phyloP scores from a whole-genome alignment of 1,140 invertebrate species.

The Diabrotica virgifera region DNA sequence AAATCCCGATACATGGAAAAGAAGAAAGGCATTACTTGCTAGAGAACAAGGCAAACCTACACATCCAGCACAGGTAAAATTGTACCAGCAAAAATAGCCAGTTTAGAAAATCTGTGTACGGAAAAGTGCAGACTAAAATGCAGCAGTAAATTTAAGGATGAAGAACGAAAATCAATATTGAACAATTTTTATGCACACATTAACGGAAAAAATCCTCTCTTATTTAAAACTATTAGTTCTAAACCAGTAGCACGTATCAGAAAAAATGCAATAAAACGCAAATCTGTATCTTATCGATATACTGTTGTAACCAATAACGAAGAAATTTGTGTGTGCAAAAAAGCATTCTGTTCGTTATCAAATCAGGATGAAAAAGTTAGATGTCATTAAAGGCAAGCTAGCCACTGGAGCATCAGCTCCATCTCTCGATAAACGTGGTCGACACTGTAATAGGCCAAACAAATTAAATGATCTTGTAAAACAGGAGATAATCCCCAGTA shows the following conservation, averaged over 20 bases:
- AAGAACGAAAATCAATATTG: constrained; percentile 5
- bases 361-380: constrained; percentile 16
- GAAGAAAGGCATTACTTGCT: not conserved
- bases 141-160: not conserved
- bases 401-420: constrained; percentile 11
- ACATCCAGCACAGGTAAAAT: not conserved
- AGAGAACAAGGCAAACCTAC: not conserved
- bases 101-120: not conserved
- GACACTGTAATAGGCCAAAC: constrained; percentile 15
- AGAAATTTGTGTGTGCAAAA: constrained; percentile 9
- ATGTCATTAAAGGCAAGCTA: constrained; percentile 1
- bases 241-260: not conserved
- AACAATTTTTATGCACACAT: not conserved
- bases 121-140: not conserved
- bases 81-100: not conserved
- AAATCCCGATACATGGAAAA: not conserved
- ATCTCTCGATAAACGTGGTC: constrained; percentile 15
- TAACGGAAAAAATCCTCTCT: constrained; percentile 51
- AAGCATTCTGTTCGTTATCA: constrained; percentile 12
- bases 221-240: constrained; percentile 7
- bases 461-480: constrained; percentile 15
- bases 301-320: not conserved
- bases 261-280: not conserved
- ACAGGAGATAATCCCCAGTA: constrained; percentile 14
- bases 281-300: constrained; percentile 4